Conservation (phyloP, 2,113 vertebrate species). For the Nyctibius bracteatus region DNA sequence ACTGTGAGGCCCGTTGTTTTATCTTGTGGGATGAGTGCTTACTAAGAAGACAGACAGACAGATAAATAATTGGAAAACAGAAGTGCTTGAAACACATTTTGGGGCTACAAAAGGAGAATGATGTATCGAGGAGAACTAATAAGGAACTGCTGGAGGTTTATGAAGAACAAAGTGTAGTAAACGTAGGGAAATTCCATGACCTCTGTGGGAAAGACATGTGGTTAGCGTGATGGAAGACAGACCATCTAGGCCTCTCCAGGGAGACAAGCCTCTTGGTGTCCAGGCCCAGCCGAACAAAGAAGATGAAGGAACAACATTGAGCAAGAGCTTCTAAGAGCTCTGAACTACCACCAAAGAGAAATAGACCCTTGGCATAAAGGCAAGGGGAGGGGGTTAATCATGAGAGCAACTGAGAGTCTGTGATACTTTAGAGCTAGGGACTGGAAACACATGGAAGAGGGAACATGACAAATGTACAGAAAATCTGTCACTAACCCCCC, state of each 20-base stretch:
- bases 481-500: not conserved
- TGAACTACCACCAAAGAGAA: not conserved
- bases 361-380: not conserved
- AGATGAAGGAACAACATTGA: not conserved
- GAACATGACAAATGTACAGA: not conserved
- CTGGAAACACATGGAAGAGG: not conserved
- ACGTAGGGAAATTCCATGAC: not conserved
- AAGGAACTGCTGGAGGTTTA: constrained; percentile 37
- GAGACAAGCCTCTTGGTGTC: not conserved
- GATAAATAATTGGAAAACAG: constrained; percentile 13
- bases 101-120: not conserved
- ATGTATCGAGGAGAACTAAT: constrained; percentile 12
- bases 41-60: not conserved
- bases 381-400: not conserved
- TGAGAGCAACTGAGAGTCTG: not conserved
- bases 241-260: not conserved
- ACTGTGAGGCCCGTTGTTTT: not conserved
- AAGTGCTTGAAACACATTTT: constrained; percentile 3
- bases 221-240: constrained; percentile 13
- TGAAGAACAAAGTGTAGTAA: constrained; percentile 5
- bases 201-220: not conserved
- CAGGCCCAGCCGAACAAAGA: not conserved
- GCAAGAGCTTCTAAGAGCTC: not conserved
- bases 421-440: not conserved
- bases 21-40: not conserved